These are phyloP conservation scores for Drosophila peninsularis DNA, from an alignment of 2,888 invertebrate genomes.

Conservation along the genomic window DNA sequence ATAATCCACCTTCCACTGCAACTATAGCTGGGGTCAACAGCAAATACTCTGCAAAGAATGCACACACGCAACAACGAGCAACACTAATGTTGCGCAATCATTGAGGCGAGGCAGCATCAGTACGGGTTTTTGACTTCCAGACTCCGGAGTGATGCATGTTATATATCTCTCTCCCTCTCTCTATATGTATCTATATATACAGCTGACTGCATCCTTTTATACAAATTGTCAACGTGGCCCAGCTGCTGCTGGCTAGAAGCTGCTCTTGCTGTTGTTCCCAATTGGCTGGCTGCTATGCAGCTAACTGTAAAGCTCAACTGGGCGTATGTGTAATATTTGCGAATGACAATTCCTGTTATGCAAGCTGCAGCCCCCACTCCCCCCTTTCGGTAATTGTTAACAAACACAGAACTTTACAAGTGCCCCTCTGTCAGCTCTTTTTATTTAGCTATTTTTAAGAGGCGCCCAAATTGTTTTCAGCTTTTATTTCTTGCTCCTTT, in stretches of 20 bases:
- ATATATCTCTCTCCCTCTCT: background rate
- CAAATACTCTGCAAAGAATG: constrained; percentile 31
- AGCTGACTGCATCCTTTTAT: constrained; percentile 74
- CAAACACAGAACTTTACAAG: constrained; percentile 29
- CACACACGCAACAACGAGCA: constrained; percentile 27
- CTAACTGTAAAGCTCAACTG: constrained; percentile 71
- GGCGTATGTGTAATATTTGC: constrained; percentile 77
- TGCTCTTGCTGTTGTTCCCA: constrained; percentile 6
- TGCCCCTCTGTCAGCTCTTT: constrained; percentile 23
- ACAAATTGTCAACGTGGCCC: constrained; percentile 66
- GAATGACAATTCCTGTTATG: constrained; percentile 67
- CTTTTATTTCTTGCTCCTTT: constrained; percentile 15
- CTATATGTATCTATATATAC: background rate
- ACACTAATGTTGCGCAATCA: constrained; percentile 59
- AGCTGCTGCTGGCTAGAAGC: constrained; percentile 11
- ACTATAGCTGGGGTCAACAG: constrained; percentile 8
- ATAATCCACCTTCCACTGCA: background rate
- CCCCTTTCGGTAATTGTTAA: constrained; percentile 57
- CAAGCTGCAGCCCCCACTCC: constrained; percentile 14
- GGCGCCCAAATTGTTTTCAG: constrained; percentile 40
- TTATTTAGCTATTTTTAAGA: constrained; percentile 60
- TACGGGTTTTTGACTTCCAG: constrained; percentile 10
- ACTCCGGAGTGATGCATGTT: constrained; percentile 11
- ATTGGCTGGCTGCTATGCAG: constrained; percentile 23
- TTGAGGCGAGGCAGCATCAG: constrained; percentile 41